Base-by-base conservation (phyloP, 2,888 invertebrate genomes). In the Polyommatus iphigenia region DNA sequence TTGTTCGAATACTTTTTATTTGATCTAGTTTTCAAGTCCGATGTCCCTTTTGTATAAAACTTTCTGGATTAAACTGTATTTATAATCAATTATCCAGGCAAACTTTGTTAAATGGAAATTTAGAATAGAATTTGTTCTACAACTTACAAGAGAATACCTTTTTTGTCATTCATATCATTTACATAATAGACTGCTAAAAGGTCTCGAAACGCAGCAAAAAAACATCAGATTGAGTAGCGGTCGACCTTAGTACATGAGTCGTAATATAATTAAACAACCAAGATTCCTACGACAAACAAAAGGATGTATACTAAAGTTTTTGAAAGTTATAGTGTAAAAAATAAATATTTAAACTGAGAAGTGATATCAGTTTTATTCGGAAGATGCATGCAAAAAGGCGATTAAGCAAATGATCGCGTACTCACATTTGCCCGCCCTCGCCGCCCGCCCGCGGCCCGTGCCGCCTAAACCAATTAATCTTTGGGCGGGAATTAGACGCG, bases 401-500 rank as follows among this genome's bases (percentile, higher is more conserved):
- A 67, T 67, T 32, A 67, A 67, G 67, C 67, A 67, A 67, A 67
- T 67, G 67, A 67, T 67, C 32, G 67, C 29, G 15, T 24, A 29
- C 18, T 67, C 67, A 32, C 13, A 67, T 67, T 67, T 32, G 13
- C 67, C 29, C 62, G 20, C 10, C 24, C 24, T 10, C 62, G 20
- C 62, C 62, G 20, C 59, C 8, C 54, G 54, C 54, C 32, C 29
- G 15, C 54, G 7, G 20, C 20, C 10, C 67, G 15, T 29, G 29
- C 6, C 18, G 29, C 67, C 1, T 29, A 67, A 67, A 15, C 67
- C 67, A 67, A 67, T 67, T 67, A 67, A 67, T 67, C 67, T 67
- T 67, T 62, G 62, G 62, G 62, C 62, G 62, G 62, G 20, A 62
- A 62, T 62, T 62, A 62, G 62, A 62, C 62, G 62, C 62, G 24